A percentile compares a stretch with the other conserved stretches of the same genome.
Conservation (phyloP, 2,113 vertebrate genomes). For the Corynorhinus townsendii region DNA sequence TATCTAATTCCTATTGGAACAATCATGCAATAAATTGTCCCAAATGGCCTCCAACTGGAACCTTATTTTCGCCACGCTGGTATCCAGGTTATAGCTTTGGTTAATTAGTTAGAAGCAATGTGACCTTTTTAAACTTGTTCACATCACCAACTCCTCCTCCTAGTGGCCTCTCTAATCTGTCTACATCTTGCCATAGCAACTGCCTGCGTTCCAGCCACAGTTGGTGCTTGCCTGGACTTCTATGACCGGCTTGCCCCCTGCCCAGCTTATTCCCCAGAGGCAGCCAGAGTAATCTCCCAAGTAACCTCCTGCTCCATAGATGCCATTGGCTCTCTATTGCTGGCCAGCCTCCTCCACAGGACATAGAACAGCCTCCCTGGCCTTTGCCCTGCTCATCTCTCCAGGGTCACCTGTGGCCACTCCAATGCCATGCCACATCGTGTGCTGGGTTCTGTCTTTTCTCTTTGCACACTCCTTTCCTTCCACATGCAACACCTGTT, state of each 20-base stretch:
- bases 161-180: neutral
- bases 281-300: neutral
- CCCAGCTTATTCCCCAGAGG: neutral
- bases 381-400: neutral
- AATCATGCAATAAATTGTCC: neutral
- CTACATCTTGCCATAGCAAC: neutral
- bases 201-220: neutral
- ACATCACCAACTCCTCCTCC: neutral
- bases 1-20: neutral
- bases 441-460: neutral
- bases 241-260: neutral
- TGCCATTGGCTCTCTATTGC: neutral
- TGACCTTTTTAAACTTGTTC: neutral
- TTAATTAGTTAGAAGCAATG: neutral
- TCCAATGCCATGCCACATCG: neutral
- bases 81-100: neutral
- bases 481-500: neutral
- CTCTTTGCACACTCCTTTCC: neutral
- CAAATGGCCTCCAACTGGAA: neutral
- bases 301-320: no score
- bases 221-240: neutral
- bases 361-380: neutral
- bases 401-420: neutral
- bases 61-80: neutral
- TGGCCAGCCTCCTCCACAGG: rapidly evolving